These are phyloP conservation scores for Azorinus chamasolen DNA, from an alignment of 2,888 invertebrate species.

Conservation along the genomic window DNA sequence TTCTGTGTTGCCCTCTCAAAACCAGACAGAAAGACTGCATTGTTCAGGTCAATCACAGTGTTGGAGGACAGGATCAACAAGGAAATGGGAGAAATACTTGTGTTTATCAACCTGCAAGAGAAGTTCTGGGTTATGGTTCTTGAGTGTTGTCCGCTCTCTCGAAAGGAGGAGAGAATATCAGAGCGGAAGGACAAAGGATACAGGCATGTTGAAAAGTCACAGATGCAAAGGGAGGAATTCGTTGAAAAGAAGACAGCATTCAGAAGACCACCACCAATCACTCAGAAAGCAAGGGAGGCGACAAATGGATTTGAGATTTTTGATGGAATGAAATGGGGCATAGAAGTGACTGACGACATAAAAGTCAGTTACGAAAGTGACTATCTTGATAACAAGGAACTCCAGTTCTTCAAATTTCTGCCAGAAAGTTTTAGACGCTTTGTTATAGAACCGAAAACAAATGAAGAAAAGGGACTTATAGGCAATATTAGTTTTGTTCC, in stretches of 20 bases:
- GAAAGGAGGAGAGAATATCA: constrained; percentile 67
- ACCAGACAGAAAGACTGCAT: constrained; percentile 76
- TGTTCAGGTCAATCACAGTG: constrained; percentile 75
- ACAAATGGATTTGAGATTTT: constrained; percentile 72
- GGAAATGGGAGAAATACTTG: constrained; percentile 80
- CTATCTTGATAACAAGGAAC: constrained; percentile 71
- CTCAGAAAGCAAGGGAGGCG: constrained; percentile 45
- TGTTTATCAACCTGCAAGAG: constrained; percentile 81
- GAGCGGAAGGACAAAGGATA: constrained; percentile 72
- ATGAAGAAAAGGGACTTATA: constrained; percentile 70
- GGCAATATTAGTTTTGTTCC: constrained; percentile 74
- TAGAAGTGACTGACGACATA: constrained; percentile 72
- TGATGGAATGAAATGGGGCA: constrained; percentile 78
- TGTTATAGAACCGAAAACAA: constrained; percentile 79
- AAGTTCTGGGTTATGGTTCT: constrained; percentile 83
- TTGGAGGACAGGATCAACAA: constrained; percentile 72
- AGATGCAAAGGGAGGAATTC: constrained; percentile 53
- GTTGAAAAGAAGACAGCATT: constrained; percentile 45
- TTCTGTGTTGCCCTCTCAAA: constrained; percentile 82
- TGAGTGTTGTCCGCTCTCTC: constrained; percentile 74
- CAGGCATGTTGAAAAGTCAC: constrained; percentile 59
- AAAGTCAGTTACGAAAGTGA: constrained; percentile 71
- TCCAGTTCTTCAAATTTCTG: constrained; percentile 77
- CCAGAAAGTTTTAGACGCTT: constrained; percentile 82
- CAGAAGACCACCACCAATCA: constrained; percentile 50